Percentiles rank a stretch among this genome's conserved stretches.
These are phyloP conservation scores for Lophotriccus pileatus DNA, from an alignment of 2,797 vertebrate species.

Conservation along the genomic window DNA sequence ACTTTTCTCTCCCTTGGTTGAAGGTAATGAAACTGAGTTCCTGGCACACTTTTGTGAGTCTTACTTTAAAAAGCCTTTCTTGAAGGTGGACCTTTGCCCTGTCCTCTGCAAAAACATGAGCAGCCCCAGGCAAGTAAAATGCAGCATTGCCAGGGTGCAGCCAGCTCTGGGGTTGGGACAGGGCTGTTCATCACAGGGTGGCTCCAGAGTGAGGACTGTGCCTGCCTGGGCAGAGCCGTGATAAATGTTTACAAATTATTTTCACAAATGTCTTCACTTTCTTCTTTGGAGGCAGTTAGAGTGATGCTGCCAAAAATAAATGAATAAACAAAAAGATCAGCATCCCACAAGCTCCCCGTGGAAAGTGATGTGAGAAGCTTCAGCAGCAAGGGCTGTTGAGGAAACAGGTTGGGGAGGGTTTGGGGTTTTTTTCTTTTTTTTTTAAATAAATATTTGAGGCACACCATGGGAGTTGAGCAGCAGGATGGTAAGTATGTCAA, in stretches of 20 bases:
- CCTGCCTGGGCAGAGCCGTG: background rate
- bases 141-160: background rate
- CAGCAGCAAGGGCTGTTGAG: background rate
- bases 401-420: background rate
- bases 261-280: background rate
- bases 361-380: background rate
- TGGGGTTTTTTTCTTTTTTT: background rate
- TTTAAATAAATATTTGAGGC: conserved; percentile 34
- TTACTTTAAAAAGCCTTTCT: background rate
- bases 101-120: background rate
- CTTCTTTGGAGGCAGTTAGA: conserved; percentile 5
- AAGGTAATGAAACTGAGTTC: background rate
- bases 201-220: background rate
- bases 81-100: background rate
- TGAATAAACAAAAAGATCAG: conserved; percentile 36
- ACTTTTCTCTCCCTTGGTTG: background rate
- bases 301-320: conserved; percentile 6
- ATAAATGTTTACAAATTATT: background rate
- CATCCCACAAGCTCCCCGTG: background rate
- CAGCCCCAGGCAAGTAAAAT: background rate
- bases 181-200: background rate
- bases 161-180: background rate
- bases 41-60: background rate
- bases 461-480: background rate
- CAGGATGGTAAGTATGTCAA: conserved; percentile 26